Percentiles rank a stretch among this genome's conserved stretches.
These are phyloP conservation scores for Amphiura filiformis DNA, from an alignment of 35 echinoderm and acorn worm genomes.

Conservation along the genomic window DNA sequence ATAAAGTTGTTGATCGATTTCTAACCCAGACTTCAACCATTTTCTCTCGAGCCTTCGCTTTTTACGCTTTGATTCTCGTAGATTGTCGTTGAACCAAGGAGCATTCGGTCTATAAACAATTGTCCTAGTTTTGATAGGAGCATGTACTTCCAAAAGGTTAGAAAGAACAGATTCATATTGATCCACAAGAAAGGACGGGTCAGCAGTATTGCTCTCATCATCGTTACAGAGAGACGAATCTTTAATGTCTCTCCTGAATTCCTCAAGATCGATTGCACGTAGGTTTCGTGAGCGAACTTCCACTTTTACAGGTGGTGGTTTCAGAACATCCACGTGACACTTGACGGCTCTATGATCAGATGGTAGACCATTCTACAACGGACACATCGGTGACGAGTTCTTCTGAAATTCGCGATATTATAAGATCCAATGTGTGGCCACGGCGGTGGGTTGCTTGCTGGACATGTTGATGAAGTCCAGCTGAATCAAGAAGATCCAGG, in stretches of 20 bases:
- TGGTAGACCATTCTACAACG: background rate
- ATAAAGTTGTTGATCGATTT: background rate
- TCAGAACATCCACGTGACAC: background rate
- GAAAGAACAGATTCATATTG: background rate
- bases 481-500: background rate
- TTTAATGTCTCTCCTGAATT: slow-evolving; percentile 4
- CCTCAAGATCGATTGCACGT: background rate
- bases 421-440: background rate
- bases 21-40: background rate
- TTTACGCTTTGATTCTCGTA: background rate
- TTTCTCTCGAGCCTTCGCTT: background rate
- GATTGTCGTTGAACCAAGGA: background rate
- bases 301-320: background rate
- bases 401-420: background rate
- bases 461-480: background rate
- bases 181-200: background rate
- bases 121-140: slow-evolving; percentile 8
- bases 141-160: background rate
- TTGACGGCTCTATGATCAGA: slow-evolving; percentile 16
- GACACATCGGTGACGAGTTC: background rate
- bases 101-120: background rate
- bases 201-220: background rate
- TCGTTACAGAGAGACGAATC: background rate
- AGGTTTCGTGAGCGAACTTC: background rate
- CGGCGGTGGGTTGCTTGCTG: background rate